phyloP scores from a whole-genome alignment of 2,888 invertebrate species.

The Himalopsyche anomala region DNA sequence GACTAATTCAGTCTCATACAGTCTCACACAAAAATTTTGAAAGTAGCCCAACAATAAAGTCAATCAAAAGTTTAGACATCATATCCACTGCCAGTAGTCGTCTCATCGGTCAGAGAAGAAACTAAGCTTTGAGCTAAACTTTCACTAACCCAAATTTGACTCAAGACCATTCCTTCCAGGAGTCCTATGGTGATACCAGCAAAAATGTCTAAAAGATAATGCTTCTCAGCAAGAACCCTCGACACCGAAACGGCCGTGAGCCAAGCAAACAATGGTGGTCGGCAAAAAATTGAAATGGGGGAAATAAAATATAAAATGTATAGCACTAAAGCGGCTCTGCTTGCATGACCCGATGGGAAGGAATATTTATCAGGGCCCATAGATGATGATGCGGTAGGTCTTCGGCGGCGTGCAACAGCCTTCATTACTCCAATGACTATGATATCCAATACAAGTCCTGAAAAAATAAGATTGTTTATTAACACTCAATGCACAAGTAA shows the following conservation, averaged over 20 bases:
- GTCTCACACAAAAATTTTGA: no score
- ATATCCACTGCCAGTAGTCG: conserved; percentile 82
- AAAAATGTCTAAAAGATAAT: conserved; percentile 90
- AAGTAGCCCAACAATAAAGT: no score
- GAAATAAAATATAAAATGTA: conserved; percentile 83
- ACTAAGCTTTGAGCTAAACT: conserved; percentile 79
- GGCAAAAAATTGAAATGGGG: conserved; percentile 79
- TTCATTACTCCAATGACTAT: conserved; percentile 86
- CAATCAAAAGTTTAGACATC: conserved; percentile 75
- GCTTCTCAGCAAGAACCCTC: conserved; percentile 88
- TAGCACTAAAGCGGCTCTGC: conserved; percentile 86
- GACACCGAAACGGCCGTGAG: conserved; percentile 84
- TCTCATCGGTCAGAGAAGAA: conserved; percentile 81
- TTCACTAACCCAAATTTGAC: conserved; percentile 83
- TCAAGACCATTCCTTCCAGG: conserved; percentile 81
- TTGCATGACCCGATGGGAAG: conserved; percentile 97
- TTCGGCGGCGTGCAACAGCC: conserved; percentile 86
- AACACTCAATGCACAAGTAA: conserved; percentile 48
- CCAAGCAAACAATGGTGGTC: conserved; percentile 85
- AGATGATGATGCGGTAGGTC: conserved; percentile 80
- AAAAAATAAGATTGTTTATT: conserved; percentile 69
- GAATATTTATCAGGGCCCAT: conserved; percentile 91
- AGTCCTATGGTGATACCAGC: conserved; percentile 86
- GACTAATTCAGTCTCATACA: no score
- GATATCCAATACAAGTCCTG: conserved; percentile 89